Percentiles rank a stretch among this genome's conserved stretches.
Evolutionary conservation across 2,113 vertebrate genomes (phyloP).

Genomic region (Phrynosoma blainvillii): DNA sequence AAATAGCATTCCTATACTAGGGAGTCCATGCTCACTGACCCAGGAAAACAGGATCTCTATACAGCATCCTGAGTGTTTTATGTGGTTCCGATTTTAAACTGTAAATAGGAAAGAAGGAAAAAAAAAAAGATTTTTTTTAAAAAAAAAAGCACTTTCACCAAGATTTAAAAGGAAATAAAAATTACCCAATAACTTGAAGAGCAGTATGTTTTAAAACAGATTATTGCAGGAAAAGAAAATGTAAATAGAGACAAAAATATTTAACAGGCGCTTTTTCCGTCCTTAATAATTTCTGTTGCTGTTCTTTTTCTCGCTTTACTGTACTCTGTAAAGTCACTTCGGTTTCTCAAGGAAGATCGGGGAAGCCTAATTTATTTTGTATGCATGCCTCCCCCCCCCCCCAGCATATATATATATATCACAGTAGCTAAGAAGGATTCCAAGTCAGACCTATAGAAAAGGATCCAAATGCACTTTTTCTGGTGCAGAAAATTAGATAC

Average conservation of each 20-base stretch:
- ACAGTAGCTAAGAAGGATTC: constrained; percentile 69
- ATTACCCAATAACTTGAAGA: constrained; percentile 86
- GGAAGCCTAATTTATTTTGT: constrained; percentile 76
- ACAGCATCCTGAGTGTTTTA: constrained; percentile 71
- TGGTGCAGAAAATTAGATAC: background rate
- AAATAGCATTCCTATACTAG: constrained; percentile 55
- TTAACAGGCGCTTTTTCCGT: constrained; percentile 82
- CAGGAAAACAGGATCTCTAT: constrained; percentile 62
- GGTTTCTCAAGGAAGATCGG: constrained; percentile 85
- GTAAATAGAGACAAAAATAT: constrained; percentile 85
- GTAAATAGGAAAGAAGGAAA: constrained; percentile 93
- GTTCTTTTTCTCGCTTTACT: constrained; percentile 53
- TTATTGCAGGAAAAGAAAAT: constrained; percentile 83
- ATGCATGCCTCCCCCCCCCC: constrained; percentile 71
- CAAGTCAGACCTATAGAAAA: constrained; percentile 71
- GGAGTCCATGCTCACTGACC: constrained; percentile 58
- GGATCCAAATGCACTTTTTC: constrained; percentile 8
- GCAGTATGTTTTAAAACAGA: constrained; percentile 79
- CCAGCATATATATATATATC: constrained; percentile 68
- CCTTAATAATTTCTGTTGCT: constrained; percentile 60
- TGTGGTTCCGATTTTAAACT: constrained; percentile 88
- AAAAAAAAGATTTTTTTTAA: constrained; percentile 82
- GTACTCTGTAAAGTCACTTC: constrained; percentile 75
- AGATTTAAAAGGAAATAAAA: constrained; percentile 88
- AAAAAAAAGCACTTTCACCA: constrained; percentile 99